Base-by-base conservation (phyloP, 2,797 vertebrate genomes). In the Rhinophrynus dorsalis region DNA sequence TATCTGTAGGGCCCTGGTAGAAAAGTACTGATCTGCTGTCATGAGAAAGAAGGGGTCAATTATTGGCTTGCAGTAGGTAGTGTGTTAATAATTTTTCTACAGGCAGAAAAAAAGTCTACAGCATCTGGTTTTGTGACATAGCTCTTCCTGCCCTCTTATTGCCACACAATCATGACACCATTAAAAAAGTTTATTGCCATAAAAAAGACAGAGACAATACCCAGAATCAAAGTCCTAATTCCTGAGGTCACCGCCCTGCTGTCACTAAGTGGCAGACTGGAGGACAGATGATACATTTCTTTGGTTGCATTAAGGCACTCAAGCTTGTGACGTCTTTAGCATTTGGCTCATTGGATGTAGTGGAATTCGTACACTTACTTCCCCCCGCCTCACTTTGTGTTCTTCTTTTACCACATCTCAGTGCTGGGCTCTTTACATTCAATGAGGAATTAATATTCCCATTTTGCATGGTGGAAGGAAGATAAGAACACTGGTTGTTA, bases 221-320 rank as follows among this genome's bases (percentile, higher is more conserved):
- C 15, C 35, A 2, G 29, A 37, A 33, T 24, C 8, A 45, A 10
- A 45, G 3, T 20, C 15, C 57, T 12, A 42, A 57, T 64, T 57
- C 68, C 60, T 72, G 68, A 72, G 68, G 10, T 64, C 23, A 48
- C 21, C 48, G 45, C 20, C 6, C n/a, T 44, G 26, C 50, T 27
- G n/a, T 20, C 13, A 48, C 17, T 38, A 23, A 29, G 20, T 47
- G 26, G 17, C 4, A 18, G 24, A 24, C 15, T 11, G 35, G 5
- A 20, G 27, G 24, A 23, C 8, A 13, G 26, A 35, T 1, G n/a
- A 32, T 66, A 3, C 2, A 3, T 15, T 44, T 58, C 52, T 58
- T 72, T 38, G 45, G 35, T 33, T 58, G 26, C 20, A 40, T 40
- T 58, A 26, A 40, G 55, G 30, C 37, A 42, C 35, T 24, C n/a